Base-by-base conservation (phyloP, 64 coral and sea anemone genomes). In the Trachythela sp. region DNA sequence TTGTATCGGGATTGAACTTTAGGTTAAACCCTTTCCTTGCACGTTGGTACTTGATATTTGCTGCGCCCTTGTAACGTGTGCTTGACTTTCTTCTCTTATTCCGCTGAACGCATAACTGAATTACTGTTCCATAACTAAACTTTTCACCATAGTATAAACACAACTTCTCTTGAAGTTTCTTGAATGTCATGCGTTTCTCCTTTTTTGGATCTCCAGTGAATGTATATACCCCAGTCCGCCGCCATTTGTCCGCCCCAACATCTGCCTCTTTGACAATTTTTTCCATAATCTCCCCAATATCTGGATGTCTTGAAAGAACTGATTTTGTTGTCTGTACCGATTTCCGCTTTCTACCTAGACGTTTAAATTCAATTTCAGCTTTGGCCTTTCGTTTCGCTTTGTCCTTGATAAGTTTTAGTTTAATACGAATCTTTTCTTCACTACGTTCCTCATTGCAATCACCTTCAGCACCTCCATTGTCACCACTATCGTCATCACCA, bases 61-160 rank as follows among this genome's bases (percentile, higher is more conserved):
- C 59, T n/a, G 15, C 59, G 35, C 42, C 13, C 18, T 92, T 92
- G 30, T 92, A 89, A 1, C 87, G 52, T 85, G 84, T 92, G 13
- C 86, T 92, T 40, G 86, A 88, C 36, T 67, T 17, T 36, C 77
- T 54, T 13, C 76, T 41, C 84, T 89, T 89, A 77, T 92, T 83
- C 0, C 91, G 39, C 15, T 1, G 37, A 34, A 93, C 92, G 52
- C 87, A 93, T 26, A 88, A 40, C 36, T 93, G 87, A 22, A 89
- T 20, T 85, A 89, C 83, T 42, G 91, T 92, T 0, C 83, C 92
- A 39, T 89, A 93, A 71, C 92, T 89, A 36, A 93, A 39, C 35
- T 77, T 36, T 26, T 85, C 67, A 15, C 42, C 43, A 52, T 93
- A 86, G 27, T 86, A 54, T 13, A 49, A 29, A 50, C 36, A 52